Evolutionary conservation across 2,888 invertebrate species (phyloP).

Genomic region (Cheilosia soror): DNA sequence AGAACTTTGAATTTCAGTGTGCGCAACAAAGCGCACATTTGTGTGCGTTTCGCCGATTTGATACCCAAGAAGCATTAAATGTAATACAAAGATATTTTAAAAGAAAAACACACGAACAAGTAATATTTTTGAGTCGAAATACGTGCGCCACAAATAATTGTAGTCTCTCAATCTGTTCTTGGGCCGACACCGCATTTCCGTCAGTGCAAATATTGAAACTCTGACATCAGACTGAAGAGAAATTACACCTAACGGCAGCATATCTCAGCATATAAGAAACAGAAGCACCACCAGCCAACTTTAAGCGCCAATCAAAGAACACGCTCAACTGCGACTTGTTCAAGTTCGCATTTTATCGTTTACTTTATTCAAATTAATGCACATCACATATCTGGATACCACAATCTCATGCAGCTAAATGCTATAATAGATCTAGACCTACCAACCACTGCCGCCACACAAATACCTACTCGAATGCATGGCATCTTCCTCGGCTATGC

Average conservation of each 20-base stretch:
- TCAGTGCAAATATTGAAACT: no score
- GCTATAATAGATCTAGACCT: constrained; percentile 46
- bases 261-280: not conserved
- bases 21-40: no score
- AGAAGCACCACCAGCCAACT: constrained; percentile 22
- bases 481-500: constrained; percentile 10
- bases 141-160: no score
- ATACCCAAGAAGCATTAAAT: no score
- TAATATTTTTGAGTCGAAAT: no score
- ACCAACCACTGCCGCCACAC: not conserved
- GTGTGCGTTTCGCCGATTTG: no score
- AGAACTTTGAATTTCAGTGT: no score
- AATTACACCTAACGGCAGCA: constrained; percentile 17
- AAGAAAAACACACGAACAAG: no score
- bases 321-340: constrained; percentile 28
- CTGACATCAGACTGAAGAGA: not conserved
- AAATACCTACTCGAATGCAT: not conserved
- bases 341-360: constrained; percentile 48
- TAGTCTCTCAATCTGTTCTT: no score
- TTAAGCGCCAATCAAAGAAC: constrained; percentile 31
- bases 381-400: constrained; percentile 42
- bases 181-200: no score
- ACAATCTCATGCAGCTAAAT: constrained; percentile 57
- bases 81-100: no score
- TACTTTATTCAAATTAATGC: constrained; percentile 57